phyloP scores from a whole-genome alignment of 2,888 invertebrate genomes.

The Amblyjoppa fuscipennis region DNA sequence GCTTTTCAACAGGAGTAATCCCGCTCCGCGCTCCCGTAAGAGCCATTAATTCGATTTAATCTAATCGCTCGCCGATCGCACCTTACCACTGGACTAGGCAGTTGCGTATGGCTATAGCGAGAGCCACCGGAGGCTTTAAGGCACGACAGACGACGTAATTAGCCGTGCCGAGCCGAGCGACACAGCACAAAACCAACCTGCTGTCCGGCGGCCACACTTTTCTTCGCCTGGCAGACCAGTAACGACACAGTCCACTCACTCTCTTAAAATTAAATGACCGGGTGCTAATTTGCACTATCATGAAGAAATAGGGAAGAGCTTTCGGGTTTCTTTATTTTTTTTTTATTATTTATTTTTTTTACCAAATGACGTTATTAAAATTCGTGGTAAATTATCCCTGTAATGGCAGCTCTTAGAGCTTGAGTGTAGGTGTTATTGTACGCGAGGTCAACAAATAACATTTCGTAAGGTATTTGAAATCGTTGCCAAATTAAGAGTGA shows the following conservation, averaged over 20 bases:
- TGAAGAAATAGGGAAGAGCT: background rate
- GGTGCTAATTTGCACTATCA: background rate
- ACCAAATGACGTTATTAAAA: slow-evolving; percentile 47
- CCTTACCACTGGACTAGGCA: slow-evolving; percentile 45
- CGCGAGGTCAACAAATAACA: no score
- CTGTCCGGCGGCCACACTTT: slow-evolving; percentile 24
- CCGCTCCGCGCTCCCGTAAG: slow-evolving; percentile 66
- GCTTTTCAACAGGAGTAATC: slow-evolving; percentile 67
- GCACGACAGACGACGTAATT: slow-evolving; percentile 65
- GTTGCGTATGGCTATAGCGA: background rate
- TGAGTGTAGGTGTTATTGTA: background rate
- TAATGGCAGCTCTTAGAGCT: background rate
- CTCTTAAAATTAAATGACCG: background rate
- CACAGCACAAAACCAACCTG: slow-evolving; percentile 32
- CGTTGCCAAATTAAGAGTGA: no score
- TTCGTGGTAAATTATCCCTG: slow-evolving; percentile 28
- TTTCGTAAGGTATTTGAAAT: no score
- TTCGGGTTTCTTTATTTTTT: background rate
- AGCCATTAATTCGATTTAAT: slow-evolving; percentile 71
- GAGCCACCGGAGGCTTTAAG: slow-evolving; percentile 47
- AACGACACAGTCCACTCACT: background rate
- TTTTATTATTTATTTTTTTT: background rate
- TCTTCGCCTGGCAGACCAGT: slow-evolving; percentile 26
- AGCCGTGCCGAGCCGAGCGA: slow-evolving; percentile 49
- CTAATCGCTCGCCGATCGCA: slow-evolving; percentile 69